Base-by-base conservation (phyloP, 2,888 invertebrate species). In the Trichogramma evanescens region DNA sequence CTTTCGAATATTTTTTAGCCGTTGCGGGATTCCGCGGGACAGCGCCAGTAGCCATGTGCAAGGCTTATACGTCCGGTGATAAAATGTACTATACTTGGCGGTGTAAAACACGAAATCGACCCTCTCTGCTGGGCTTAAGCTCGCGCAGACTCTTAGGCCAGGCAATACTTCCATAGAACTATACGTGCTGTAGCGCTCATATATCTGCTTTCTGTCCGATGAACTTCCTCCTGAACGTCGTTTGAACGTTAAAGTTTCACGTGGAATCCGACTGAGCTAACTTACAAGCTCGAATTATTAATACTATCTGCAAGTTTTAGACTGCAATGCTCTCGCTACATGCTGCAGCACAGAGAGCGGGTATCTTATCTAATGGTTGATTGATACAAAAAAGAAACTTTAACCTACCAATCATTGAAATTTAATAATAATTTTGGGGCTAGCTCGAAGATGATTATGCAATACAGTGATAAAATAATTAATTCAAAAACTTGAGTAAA, bases 61-160 rank as follows among this genome's bases (percentile, higher is more conserved):
- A 61, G 58, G 54, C 59, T 64, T 63, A 62, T 64, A 53, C 56
- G 65, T 59, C 59, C 54, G 55, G 54, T 60, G 64, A 62, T 66
- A 64, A 66, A 66, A 63, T 63, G 66, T 66, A 64, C 62, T 66
- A 66, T 63, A 59, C 57, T 55, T 48, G 54, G 46, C 38, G 63
- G 59, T 65, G 65, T 66, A 66, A 67, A 65, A 67, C 63, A 61
- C 60, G 65, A 50, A 65, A 60, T 63, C 58, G 56, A 53, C 53
- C 54, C 54, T 26, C 26, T 42, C 56, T 54, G 51, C 54, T 54
- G 57, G 55, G 59, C 57, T 49, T 51, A 40, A 40, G 51, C 50
- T 46, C 49, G n/a, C 10, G 10, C 10, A 40, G 48, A 13, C 26
- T 6, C 54, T 8, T 51, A 26, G 26, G 26, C 26, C 26, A 50